Base-by-base conservation (phyloP, 2,113 vertebrate species). In the Ahaetulla prasina region DNA sequence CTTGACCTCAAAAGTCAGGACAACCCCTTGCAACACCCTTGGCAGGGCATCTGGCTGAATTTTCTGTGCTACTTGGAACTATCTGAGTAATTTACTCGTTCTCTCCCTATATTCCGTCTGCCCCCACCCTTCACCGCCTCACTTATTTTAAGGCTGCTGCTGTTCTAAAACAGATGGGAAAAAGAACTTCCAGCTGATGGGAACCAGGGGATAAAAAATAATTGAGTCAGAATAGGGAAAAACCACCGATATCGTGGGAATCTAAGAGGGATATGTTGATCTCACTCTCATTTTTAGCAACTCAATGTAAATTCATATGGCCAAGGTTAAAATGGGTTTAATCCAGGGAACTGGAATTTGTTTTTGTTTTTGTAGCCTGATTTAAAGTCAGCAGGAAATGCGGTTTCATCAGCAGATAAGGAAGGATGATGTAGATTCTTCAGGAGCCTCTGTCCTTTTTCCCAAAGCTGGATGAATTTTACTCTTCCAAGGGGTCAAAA, bases 241-340 rank as follows among this genome's bases (percentile, higher is more conserved):
- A 0, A 0, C 91, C 93, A 94, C 94, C 60, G 94, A 94, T 96
- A 95, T 96, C 97, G 94, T 97, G 97, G 96, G 97, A 97, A 97
- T 96, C 90, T 0, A 8, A 88, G 18, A 94, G 86, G 94, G 95
- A 95, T 95, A 95, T 94, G 96, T 94, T 94, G 3, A 30, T 94
- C 96, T 94, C 92, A 9, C 93, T 93, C 92, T 95, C 96, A 96
- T 94, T 96, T 97, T 97, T 97, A 97, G 96, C 94, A 94, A 89
- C 91, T 55, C 84, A 89, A 25, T 16, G 84, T 95, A 94, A 93
- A 96, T 88, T 54, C 85, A 84, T 0, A 23, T 92, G 91, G 0
- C 0, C 93, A 92, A 92, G 91, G 85, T 4, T 92, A 94, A 94
- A 92, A 94, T 92, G 94, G 95, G 94, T 94, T 96, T 96, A 95